Evolutionary conservation across 1,140 invertebrate genomes (phyloP).

Genomic region (Cecropterus lyciades): DNA sequence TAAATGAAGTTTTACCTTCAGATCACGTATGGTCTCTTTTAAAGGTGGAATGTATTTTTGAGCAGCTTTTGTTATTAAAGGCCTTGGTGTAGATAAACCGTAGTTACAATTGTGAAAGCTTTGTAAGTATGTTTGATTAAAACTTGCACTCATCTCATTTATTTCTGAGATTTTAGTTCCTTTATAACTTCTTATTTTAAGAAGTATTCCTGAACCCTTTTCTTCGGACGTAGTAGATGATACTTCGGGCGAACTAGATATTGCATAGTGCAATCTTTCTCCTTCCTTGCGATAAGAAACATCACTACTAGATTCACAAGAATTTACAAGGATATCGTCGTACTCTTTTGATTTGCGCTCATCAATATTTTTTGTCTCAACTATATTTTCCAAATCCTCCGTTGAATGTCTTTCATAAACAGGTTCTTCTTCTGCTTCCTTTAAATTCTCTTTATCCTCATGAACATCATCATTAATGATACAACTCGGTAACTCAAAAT

Average conservation of each 20-base stretch:
- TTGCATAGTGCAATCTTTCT: constrained; percentile 45
- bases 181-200: constrained; percentile 74
- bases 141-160: constrained; percentile 56
- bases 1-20: constrained; percentile 76
- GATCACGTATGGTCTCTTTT: constrained; percentile 63
- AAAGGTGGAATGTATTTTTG: constrained; percentile 82
- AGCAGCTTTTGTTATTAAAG: constrained; percentile 78
- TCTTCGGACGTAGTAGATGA: constrained; percentile 79
- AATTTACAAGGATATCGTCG: constrained; percentile 34
- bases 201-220: constrained; percentile 62
- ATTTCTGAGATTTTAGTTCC: constrained; percentile 65
- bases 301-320: constrained; percentile 57
- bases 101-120: constrained; percentile 42
- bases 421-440: not conserved
- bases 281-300: constrained; percentile 46
- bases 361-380: constrained; percentile 21
- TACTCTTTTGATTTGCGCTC: constrained; percentile 35
- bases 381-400: not conserved
- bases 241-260: constrained; percentile 74
- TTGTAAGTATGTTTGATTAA: constrained; percentile 52
- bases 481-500: constrained; percentile 2
- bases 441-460: constrained; percentile 9
- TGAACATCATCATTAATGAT: constrained; percentile 11
- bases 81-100: constrained; percentile 44
- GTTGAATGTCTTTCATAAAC: not conserved